These are phyloP conservation scores for Drosophila baimaii DNA, from an alignment of 1,140 invertebrate species.

Conservation along the genomic window DNA sequence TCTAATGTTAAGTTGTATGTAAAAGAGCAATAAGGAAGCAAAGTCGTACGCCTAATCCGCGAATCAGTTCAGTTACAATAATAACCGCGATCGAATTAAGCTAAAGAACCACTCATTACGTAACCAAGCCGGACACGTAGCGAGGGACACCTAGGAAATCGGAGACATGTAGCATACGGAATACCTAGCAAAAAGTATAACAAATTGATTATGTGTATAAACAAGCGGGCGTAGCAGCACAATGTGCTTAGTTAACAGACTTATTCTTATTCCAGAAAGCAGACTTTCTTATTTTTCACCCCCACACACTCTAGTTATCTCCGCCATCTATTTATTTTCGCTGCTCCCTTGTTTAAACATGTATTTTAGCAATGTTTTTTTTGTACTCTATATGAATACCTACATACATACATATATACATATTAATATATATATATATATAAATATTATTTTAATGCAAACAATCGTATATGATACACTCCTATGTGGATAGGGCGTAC, in stretches of 20 bases:
- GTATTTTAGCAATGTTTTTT: conserved; percentile 69
- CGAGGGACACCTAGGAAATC: conserved; percentile 30
- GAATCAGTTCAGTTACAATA: conserved; percentile 33
- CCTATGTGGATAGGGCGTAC: conserved; percentile 58
- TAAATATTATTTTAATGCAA: conserved; percentile 51
- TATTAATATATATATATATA: conserved; percentile 43
- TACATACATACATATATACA: conserved; percentile 44
- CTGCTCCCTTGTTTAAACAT: conserved; percentile 67
- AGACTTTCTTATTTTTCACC: conserved; percentile 39
- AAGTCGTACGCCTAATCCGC: conserved; percentile 41
- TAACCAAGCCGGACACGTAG: conserved; percentile 30
- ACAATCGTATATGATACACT: conserved; percentile 60
- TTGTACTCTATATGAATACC: conserved; percentile 66
- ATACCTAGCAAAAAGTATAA: conserved; percentile 67
- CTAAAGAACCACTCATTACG: conserved; percentile 41
- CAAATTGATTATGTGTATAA: conserved; percentile 68
- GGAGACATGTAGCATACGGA: conserved; percentile 44
- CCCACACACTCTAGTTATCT: conserved; percentile 38
- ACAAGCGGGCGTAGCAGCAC: conserved; percentile 67
- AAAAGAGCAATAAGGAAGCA: conserved; percentile 56
- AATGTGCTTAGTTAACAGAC: conserved; percentile 70
- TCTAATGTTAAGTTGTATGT: conserved; percentile 60
- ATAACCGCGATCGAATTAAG: conserved; percentile 43
- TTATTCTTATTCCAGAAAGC: conserved; percentile 44
- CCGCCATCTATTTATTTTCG: conserved; percentile 69